These are phyloP conservation scores for Callopanchax toddi DNA, from an alignment of 2,113 vertebrate genomes.

Conservation along the genomic window DNA sequence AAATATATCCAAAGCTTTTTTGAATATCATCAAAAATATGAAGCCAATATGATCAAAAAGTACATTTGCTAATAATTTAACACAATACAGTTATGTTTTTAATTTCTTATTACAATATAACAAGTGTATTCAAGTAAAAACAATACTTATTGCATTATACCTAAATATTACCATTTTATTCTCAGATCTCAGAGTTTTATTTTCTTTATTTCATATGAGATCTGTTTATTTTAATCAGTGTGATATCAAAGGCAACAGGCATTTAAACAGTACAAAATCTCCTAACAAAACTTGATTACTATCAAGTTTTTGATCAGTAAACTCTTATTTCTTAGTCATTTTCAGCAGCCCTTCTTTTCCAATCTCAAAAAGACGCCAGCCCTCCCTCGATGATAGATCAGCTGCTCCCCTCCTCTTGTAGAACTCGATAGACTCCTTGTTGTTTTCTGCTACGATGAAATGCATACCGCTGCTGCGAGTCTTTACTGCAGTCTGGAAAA, in stretches of 20 bases:
- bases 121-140: neutral
- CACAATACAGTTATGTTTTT: too few species aligned
- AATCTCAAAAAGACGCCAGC: slow-evolving; percentile 82
- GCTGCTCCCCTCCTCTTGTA: slow-evolving; percentile 71
- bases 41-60: too few species aligned
- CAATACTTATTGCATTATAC: neutral
- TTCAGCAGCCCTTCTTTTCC: slow-evolving; percentile 75
- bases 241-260: slow-evolving; percentile 4
- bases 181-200: neutral
- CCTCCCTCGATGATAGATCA: slow-evolving; percentile 77
- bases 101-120: neutral
- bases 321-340: slow-evolving; percentile 67
- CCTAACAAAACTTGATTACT: slow-evolving; percentile 1
- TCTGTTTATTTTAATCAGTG: neutral
- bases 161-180: neutral
- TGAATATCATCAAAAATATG: too few species aligned
- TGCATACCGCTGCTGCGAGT: slow-evolving; percentile 83
- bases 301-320: neutral
- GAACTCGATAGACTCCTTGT: slow-evolving; percentile 77
- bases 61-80: too few species aligned
- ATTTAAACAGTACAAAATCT: slow-evolving; percentile 1
- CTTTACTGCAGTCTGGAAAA: slow-evolving; percentile 78
- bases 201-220: neutral
- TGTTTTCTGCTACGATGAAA: slow-evolving; percentile 82
- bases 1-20: too few species aligned